These are phyloP conservation scores for Campoletis raptor DNA, from an alignment of 2,888 invertebrate species.

Conservation along the genomic window DNA sequence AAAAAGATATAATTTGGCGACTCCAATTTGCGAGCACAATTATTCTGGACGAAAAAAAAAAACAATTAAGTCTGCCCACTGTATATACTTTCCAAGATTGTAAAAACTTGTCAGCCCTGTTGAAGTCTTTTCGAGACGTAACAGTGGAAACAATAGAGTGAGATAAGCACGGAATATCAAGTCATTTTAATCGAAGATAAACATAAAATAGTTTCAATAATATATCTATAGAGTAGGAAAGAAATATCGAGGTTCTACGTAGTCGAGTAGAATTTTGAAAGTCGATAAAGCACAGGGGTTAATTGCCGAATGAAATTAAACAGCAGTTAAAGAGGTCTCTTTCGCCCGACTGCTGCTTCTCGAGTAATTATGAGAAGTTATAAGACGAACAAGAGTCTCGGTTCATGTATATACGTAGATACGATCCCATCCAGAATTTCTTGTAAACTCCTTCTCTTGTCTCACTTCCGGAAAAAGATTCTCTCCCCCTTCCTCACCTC, in stretches of 20 bases:
- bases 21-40: neutral
- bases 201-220: slow-evolving; percentile 1
- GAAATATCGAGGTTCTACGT: slow-evolving; percentile 47
- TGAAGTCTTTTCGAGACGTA: slow-evolving; percentile 1
- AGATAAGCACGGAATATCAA: slow-evolving; percentile 55
- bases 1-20: neutral
- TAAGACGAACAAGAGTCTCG: slow-evolving; percentile 73
- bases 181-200: slow-evolving; percentile 15
- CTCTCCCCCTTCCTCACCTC: neutral
- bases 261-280: slow-evolving; percentile 61
- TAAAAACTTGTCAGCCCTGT: neutral
- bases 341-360: slow-evolving; percentile 60
- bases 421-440: slow-evolving; percentile 10
- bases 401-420: slow-evolving; percentile 3
- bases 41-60: neutral
- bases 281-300: slow-evolving; percentile 80
- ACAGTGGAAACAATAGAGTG: neutral
- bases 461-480: slow-evolving; percentile 32
- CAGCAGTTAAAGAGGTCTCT: slow-evolving; percentile 79
- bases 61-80: neutral
- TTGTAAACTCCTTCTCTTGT: slow-evolving; percentile 37
- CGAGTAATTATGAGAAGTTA: slow-evolving; percentile 83
- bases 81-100: neutral
- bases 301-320: slow-evolving; percentile 83
- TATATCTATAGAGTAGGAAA: slow-evolving; percentile 10